Percentiles rank a stretch among this genome's conserved stretches.
These are phyloP conservation scores for Leuciscus waleckii DNA, from an alignment of 2,797 vertebrate species.

Conservation along the genomic window DNA sequence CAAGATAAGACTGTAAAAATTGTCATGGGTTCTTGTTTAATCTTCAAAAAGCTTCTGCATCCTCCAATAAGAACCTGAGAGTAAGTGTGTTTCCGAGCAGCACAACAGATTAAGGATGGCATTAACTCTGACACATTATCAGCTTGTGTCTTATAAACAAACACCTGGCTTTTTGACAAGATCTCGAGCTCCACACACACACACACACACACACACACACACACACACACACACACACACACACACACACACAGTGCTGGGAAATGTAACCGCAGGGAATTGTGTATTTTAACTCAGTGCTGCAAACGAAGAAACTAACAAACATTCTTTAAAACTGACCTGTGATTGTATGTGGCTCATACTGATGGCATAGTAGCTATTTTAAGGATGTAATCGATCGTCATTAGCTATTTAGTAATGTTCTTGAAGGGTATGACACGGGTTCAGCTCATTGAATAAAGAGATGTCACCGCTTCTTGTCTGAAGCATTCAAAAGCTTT, in stretches of 20 bases:
- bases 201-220: no score
- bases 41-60: slow-evolving; percentile 14
- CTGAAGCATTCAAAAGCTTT: not conserved
- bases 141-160: slow-evolving; percentile 46
- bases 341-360: slow-evolving; percentile 1
- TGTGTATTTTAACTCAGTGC: not conserved
- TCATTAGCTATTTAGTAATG: not conserved
- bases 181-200: not conserved
- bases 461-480: not conserved
- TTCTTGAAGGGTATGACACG: not conserved
- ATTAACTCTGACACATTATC: slow-evolving; percentile 49
- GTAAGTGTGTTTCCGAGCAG: slow-evolving; percentile 25
- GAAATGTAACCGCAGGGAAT: not conserved
- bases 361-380: not conserved
- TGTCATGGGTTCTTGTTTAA: not conserved
- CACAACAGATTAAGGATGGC: slow-evolving; percentile 34
- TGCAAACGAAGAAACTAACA: not conserved
- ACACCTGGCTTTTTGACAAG: slow-evolving; percentile 41
- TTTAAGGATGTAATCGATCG: slow-evolving; percentile 3
- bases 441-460: not conserved
- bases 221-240: no score
- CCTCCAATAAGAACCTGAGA: not conserved
- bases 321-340: not conserved
- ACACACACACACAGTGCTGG: not conserved
- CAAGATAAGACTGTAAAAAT: not conserved